A percentile compares a stretch with the other conserved stretches of the same genome.
phyloP scores from a whole-genome alignment of 2,888 invertebrate genomes.

The Spodoptera exigua region DNA sequence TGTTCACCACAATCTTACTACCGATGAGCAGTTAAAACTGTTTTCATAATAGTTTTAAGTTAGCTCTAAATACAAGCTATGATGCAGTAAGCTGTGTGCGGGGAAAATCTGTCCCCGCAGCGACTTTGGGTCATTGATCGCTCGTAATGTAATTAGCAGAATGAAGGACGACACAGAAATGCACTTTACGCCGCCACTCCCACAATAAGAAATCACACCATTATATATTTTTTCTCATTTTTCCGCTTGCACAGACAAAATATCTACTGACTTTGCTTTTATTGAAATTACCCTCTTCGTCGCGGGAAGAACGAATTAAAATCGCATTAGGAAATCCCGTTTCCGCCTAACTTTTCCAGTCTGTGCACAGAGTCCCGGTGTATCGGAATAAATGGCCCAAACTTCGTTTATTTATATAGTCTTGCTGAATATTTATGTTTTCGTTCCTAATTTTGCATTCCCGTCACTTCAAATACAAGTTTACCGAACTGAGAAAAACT shows the following conservation, averaged over 20 bases:
- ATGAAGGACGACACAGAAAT: constrained; percentile 52
- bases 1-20: too few species aligned
- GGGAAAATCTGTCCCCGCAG: constrained; percentile 2
- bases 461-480: constrained; percentile 77
- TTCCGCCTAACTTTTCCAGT: constrained; percentile 86
- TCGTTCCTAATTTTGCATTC: constrained; percentile 82
- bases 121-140: constrained; percentile 29
- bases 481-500: constrained; percentile 63
- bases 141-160: constrained; percentile 52
- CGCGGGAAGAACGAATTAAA: constrained; percentile 87
- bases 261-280: constrained; percentile 81
- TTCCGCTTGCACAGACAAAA: constrained; percentile 68
- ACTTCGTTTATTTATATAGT: constrained; percentile 88
- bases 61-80: too few species aligned
- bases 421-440: constrained; percentile 87
- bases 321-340: constrained; percentile 89
- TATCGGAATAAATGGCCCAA: constrained; percentile 88
- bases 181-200: constrained; percentile 50
- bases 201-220: constrained; percentile 51
- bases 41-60: too few species aligned
- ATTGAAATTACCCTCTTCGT: constrained; percentile 86
- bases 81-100: neutral
- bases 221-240: constrained; percentile 62
- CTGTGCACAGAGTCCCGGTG: constrained; percentile 83
- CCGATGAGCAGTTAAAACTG: too few species aligned